Percentiles rank a stretch among this genome's conserved stretches.
These are phyloP conservation scores for Pycnonotus jocosus DNA, from an alignment of 2,113 vertebrate species.

Conservation along the genomic window DNA sequence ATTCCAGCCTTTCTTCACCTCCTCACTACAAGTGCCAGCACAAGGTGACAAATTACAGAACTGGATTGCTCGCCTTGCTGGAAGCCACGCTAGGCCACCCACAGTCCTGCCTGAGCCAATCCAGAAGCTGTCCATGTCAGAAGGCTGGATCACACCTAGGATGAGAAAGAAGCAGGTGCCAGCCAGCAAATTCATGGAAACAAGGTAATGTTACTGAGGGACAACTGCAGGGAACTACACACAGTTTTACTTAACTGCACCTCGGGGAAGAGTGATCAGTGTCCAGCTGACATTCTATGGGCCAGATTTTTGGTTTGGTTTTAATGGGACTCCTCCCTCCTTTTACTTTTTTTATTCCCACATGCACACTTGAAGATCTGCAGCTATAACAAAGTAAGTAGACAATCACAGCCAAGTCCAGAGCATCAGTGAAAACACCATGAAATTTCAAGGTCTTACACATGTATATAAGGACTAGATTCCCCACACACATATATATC, in stretches of 20 bases:
- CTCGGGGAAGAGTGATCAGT: background rate
- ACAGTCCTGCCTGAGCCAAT: background rate
- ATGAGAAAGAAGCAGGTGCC: background rate
- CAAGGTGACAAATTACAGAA: background rate
- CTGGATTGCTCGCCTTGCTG: fast-evolving
- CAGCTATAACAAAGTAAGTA: background rate
- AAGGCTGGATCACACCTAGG: background rate
- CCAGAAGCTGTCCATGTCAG: background rate
- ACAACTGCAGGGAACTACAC: background rate
- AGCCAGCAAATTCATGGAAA: background rate
- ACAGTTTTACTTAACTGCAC: background rate
- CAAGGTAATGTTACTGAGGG: background rate
- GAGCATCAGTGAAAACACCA: background rate
- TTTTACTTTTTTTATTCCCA: background rate
- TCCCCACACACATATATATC: background rate
- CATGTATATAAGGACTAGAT: fast-evolving
- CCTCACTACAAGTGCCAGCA: background rate
- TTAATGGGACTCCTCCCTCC: background rate
- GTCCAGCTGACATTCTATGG: background rate
- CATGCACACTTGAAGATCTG: background rate
- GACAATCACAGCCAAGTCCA: background rate
- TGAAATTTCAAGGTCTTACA: background rate
- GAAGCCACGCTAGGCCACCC: background rate
- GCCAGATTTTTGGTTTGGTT: background rate
- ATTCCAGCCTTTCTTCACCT: background rate